These are phyloP conservation scores for Orthonyx spaldingii DNA, from an alignment of 2,113 vertebrate species.

Conservation along the genomic window DNA sequence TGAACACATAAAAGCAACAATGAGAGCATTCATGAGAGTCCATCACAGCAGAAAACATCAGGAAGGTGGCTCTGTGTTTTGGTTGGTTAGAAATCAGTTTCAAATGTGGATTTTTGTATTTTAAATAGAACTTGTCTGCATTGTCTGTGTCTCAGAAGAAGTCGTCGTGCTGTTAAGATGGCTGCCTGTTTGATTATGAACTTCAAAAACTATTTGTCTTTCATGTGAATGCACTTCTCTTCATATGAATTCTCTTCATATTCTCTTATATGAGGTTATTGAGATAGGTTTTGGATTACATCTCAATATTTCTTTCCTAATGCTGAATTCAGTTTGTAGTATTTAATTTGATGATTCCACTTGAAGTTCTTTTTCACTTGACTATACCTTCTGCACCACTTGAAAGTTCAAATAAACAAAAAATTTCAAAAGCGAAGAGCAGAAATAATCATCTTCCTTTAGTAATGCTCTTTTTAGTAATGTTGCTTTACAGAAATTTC, in stretches of 20 bases:
- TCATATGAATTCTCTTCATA: too few species aligned
- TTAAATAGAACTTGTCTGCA: neutral
- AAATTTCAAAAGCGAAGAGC: neutral
- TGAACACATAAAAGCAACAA: neutral
- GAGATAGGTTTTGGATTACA: neutral
- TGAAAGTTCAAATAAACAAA: conserved; percentile 6
- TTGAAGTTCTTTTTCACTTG: neutral
- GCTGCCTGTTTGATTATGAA: neutral
- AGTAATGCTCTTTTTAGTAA: neutral
- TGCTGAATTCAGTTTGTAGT: neutral
- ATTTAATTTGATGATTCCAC: neutral
- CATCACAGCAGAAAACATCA: neutral
- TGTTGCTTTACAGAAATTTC: neutral
- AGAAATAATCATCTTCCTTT: neutral
- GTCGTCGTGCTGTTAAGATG: neutral
- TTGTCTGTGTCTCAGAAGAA: neutral
- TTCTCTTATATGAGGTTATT: neutral
- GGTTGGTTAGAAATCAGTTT: neutral
- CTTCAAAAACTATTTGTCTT: neutral
- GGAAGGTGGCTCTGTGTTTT: neutral
- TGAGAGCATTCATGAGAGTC: too few species aligned
- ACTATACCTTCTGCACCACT: neutral
- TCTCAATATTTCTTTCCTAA: neutral
- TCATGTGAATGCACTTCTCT: neutral
- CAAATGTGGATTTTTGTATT: neutral